Evolutionary conservation across 2,113 vertebrate genomes (phyloP), one percentile per base, ranked within the genome.

Genomic region (Charadrius vociferus): DNA sequence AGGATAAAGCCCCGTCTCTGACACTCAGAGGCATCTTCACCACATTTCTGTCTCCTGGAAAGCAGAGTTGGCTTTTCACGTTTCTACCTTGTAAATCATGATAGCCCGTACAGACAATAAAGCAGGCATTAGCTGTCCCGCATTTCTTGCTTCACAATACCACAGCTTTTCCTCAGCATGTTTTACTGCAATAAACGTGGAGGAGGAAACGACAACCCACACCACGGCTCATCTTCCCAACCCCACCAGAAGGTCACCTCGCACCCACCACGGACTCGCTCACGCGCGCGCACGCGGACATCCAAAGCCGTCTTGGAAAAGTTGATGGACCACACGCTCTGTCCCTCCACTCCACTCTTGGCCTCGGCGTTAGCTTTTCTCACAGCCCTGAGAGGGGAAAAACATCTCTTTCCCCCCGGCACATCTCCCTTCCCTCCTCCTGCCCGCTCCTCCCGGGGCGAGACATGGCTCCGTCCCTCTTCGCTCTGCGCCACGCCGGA

Each of bases 31-130:
- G 52, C 80, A 86, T 62, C 80, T 53, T 92, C 92, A 49, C 9
- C 36, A 37, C 55, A 21, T 77, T 65, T 50, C 62, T 37, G 41
- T 29, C 88, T 58, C 91, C 93, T 7, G 34, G 63, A 56, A 58
- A 70, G 87, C 87, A 34, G 47, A 43, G 55, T 15, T 58, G 90
- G 72, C 81, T 93, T 66, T 34, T 82, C 91, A 81, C 49, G 17
- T 70, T 91, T 91, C 81, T 68, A 53, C 79, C 83, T 62, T 10
- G 27, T 52, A 93, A 67, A 77, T 66, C 89, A 70, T 13, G 15
- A 66, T 8, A 55, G 74, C 75, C 32, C 6, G 79, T 19, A n/a
- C 39, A 86, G 73, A 65, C 81, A 61, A 73, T n/a, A 62, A 62
- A 41, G 34, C 70, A 75, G 80, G 93, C 0, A 41, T 77, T 7